Evolutionary conservation across 2,113 vertebrate species (phyloP).

Genomic region (Hemiprocne comata): DNA sequence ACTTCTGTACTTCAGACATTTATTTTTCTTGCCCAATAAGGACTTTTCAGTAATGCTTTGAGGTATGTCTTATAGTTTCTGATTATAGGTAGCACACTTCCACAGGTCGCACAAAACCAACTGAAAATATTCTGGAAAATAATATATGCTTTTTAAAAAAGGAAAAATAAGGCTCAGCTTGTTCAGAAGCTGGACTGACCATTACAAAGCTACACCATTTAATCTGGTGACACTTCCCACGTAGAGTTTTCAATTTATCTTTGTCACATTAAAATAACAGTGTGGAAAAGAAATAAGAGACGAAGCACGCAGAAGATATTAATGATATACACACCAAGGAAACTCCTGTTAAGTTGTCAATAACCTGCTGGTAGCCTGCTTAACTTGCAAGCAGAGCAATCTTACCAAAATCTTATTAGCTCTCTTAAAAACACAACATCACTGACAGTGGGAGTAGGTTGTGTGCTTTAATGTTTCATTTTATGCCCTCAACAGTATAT

Average conservation of each 20-base stretch:
- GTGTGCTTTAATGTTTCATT: constrained; percentile 40
- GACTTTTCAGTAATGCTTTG: background rate
- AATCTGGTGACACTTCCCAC: background rate
- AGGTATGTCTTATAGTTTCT: background rate
- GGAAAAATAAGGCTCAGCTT: background rate
- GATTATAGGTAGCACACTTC: background rate
- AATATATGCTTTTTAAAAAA: background rate
- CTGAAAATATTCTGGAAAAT: background rate
- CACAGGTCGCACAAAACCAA: background rate
- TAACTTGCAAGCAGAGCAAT: background rate
- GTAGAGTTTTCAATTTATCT: background rate
- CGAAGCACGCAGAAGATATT: background rate
- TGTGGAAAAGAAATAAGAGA: background rate
- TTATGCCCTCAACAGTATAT: constrained; percentile 31
- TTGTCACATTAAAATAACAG: background rate
- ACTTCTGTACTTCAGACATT: background rate
- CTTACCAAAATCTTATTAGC: background rate
- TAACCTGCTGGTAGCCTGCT: background rate
- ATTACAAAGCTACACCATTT: background rate
- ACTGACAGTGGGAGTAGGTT: constrained; percentile 31
- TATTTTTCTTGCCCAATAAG: background rate
- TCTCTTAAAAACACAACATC: constrained; percentile 11
- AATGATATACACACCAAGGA: background rate
- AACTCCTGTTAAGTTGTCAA: background rate
- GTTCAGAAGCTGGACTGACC: background rate